Conservation (phyloP, 1,140 invertebrate species). For the Drosophila melanica region DNA sequence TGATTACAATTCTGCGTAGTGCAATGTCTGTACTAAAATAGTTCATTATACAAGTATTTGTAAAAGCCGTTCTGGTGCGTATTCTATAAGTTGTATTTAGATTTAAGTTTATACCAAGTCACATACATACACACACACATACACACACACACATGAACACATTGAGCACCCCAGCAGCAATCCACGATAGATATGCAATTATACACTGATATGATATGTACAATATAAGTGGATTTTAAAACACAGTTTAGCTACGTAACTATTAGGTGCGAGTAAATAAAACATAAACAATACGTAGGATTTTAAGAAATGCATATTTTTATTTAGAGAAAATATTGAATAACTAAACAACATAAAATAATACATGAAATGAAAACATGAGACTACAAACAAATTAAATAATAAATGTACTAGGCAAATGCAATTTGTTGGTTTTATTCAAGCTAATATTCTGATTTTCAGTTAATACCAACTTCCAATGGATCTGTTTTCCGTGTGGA, state of each 20-base stretch:
- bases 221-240: conserved; percentile 70
- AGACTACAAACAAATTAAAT: conserved; percentile 68
- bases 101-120: conserved; percentile 50
- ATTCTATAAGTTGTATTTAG: conserved; percentile 8
- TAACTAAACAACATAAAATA: conserved; percentile 49
- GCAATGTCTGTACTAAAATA: conserved; percentile 55
- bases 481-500: too few species aligned
- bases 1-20: conserved; percentile 24
- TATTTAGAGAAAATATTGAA: conserved; percentile 77
- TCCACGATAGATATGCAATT: conserved; percentile 54
- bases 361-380: conserved; percentile 78
- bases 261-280: conserved; percentile 44
- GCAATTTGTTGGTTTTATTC: conserved; percentile 1
- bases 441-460: not conserved
- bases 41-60: conserved; percentile 22
- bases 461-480: not conserved
- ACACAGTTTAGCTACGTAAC: conserved; percentile 32
- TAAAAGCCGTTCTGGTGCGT: conserved; percentile 1
- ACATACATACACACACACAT: conserved; percentile 11
- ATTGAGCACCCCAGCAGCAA: conserved; percentile 4
- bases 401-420: conserved; percentile 66
- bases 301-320: conserved; percentile 66
- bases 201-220: conserved; percentile 57
- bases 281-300: conserved; percentile 27
- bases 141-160: not conserved